Conservation (phyloP, 2,113 vertebrate species). For the Antechinus flavipes region DNA sequence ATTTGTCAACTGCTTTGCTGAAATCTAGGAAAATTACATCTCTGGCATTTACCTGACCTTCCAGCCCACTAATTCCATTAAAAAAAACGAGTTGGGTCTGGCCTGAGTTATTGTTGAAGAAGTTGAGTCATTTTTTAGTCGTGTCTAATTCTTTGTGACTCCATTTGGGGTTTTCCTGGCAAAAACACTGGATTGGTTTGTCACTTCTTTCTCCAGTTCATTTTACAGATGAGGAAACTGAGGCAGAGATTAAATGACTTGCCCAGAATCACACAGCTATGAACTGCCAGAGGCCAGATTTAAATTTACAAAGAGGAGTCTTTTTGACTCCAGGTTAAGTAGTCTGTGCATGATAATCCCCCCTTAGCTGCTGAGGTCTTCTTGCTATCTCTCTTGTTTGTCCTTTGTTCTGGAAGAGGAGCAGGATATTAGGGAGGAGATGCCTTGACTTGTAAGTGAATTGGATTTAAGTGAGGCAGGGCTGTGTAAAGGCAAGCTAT, state of each 20-base stretch:
- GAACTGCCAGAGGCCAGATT: background rate
- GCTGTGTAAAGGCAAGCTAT: too few species aligned
- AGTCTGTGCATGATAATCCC: background rate
- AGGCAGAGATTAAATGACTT: background rate
- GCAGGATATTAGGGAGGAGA: too few species aligned
- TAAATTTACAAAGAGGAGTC: background rate
- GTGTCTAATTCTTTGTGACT: background rate
- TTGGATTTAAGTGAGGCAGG: too few species aligned
- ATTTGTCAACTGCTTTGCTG: background rate
- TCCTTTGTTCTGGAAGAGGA: too few species aligned
- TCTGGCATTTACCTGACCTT: background rate
- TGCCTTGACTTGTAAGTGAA: too few species aligned
- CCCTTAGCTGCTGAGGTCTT: background rate
- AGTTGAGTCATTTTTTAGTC: background rate
- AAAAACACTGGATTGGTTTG: too few species aligned
- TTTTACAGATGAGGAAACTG: background rate
- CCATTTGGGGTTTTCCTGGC: too few species aligned
- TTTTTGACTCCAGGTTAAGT: background rate
- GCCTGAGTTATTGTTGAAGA: background rate
- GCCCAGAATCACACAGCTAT: background rate
- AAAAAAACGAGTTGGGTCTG: background rate
- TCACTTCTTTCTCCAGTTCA: background rate
- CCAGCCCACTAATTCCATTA: background rate
- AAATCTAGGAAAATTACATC: background rate
- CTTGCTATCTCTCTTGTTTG: background rate